A percentile compares a stretch with the other conserved stretches of the same genome.
Evolutionary conservation across 2,888 invertebrate species (phyloP).

Genomic region (Aphodius granarius): DNA sequence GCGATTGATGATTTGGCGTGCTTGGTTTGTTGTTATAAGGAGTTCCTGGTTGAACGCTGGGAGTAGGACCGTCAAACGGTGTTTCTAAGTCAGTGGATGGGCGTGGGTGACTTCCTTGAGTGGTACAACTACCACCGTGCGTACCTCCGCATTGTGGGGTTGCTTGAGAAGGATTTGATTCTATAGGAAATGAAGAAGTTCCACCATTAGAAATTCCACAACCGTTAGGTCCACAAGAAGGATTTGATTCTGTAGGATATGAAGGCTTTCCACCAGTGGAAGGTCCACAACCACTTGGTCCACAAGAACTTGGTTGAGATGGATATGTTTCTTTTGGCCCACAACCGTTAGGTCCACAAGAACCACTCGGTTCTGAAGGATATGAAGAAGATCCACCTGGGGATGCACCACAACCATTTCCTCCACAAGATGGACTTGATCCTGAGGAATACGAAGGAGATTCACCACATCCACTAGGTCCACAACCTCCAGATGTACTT

Average conservation of each 20-base stretch:
- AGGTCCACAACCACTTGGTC: neutral
- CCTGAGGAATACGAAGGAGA: neutral
- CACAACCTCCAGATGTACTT: neutral
- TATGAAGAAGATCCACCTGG: neutral
- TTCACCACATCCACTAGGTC: conserved; percentile 1
- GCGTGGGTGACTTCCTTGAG: neutral
- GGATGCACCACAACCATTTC: neutral
- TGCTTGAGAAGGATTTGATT: neutral
- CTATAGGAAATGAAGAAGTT: neutral
- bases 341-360: conserved; percentile 4
- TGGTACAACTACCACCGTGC: neutral
- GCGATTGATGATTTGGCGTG: neutral
- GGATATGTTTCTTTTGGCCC: conserved; percentile 1
- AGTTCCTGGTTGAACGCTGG: neutral
- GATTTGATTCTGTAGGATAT: too few relatives aligned
- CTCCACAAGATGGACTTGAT: neutral
- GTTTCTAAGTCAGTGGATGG: conserved; percentile 5
- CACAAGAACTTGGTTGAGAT: neutral
- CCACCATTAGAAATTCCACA: neutral
- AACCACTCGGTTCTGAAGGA: neutral
- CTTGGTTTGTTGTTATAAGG: neutral
- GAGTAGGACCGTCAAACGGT: neutral
- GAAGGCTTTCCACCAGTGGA: too few relatives aligned
- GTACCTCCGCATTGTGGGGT: neutral
- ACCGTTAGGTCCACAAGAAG: conserved; percentile 3